phyloP scores from a whole-genome alignment of 2,888 invertebrate species.

The Scaptomyza flava region DNA sequence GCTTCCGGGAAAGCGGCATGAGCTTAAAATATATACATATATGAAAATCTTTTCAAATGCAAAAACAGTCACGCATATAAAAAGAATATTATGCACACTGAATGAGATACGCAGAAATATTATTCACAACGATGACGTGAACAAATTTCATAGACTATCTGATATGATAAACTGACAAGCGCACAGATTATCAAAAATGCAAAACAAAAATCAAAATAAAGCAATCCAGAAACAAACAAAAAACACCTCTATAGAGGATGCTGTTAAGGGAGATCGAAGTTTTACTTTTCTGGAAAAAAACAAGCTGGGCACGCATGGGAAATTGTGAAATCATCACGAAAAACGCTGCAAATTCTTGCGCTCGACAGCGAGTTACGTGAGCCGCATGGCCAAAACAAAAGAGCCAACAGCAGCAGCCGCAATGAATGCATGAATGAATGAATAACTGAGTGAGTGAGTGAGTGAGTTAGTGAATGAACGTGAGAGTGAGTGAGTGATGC shows the following conservation, averaged over 20 bases:
- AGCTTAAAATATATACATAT: slow-evolving; percentile 21
- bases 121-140: slow-evolving; percentile 56
- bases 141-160: slow-evolving; percentile 33
- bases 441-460: slow-evolving; percentile 26
- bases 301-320: slow-evolving; percentile 55
- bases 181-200: slow-evolving; percentile 62
- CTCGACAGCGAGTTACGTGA: slow-evolving; percentile 66
- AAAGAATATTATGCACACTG: background rate
- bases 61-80: background rate
- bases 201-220: slow-evolving; percentile 58
- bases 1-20: slow-evolving; percentile 59
- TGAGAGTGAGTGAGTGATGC: slow-evolving; percentile 40
- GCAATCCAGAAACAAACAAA: slow-evolving; percentile 23
- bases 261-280: background rate
- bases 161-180: slow-evolving; percentile 54
- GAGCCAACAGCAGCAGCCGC: slow-evolving; percentile 33
- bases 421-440: slow-evolving; percentile 41
- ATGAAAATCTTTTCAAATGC: slow-evolving; percentile 1
- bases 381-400: slow-evolving; percentile 60
- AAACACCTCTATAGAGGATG: background rate
- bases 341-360: slow-evolving; percentile 68
- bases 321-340: slow-evolving; percentile 72
- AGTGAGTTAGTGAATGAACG: slow-evolving; percentile 21
- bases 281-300: slow-evolving; percentile 10
- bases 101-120: slow-evolving; percentile 21